Evolutionary conservation across 2,797 vertebrate genomes (phyloP).

Genomic region (Orientallactaga sibirica): DNA sequence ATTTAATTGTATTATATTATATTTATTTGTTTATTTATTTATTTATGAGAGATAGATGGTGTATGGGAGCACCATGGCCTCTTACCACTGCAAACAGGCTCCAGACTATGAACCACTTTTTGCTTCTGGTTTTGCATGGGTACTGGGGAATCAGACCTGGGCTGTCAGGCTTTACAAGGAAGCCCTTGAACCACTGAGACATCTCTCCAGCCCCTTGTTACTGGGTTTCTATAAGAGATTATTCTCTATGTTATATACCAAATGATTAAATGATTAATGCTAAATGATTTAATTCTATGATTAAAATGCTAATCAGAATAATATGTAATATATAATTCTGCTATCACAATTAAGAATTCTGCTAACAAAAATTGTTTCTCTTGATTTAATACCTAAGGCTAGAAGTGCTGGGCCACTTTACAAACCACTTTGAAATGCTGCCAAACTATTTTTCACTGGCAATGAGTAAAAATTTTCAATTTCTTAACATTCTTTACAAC

Average conservation of each 20-base stretch:
- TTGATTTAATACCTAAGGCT: background rate
- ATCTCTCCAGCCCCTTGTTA: slow-evolving; percentile 31
- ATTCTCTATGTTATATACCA: background rate
- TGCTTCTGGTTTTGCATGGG: too few relatives aligned
- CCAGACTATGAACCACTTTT: too few relatives aligned
- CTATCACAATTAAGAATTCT: background rate
- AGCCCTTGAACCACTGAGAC: too few relatives aligned
- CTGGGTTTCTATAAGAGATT: background rate
- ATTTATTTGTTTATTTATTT: too few relatives aligned
- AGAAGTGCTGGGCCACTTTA: background rate
- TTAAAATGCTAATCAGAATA: background rate
- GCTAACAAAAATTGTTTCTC: background rate
- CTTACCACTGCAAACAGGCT: too few relatives aligned
- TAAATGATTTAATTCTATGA: background rate
- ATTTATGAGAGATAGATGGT: too few relatives aligned
- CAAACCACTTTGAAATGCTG: background rate
- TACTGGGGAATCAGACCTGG: too few relatives aligned
- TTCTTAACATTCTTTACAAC: slow-evolving; percentile 19
- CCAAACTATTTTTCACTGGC: background rate
- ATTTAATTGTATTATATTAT: too few relatives aligned
- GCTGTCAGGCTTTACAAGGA: too few relatives aligned
- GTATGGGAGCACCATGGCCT: too few relatives aligned
- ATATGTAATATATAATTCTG: background rate
- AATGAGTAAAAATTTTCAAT: background rate
- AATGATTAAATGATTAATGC: background rate